Evolutionary conservation across 2,888 invertebrate genomes (phyloP).

Genomic region (Stenolophus ochropezus): DNA sequence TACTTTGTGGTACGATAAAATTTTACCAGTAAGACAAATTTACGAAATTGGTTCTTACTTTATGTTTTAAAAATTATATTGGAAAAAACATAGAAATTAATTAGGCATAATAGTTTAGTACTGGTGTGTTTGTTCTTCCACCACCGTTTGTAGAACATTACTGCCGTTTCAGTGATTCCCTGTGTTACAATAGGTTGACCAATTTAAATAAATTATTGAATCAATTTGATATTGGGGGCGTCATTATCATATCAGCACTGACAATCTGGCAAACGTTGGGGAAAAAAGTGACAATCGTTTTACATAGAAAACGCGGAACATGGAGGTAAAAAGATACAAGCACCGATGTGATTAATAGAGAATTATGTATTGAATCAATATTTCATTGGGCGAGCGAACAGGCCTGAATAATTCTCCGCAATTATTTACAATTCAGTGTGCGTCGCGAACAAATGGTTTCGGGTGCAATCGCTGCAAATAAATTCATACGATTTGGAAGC

Average conservation of each 20-base stretch:
- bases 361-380: constrained; percentile 59
- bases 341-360: constrained; percentile 52
- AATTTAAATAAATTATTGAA: constrained; percentile 30
- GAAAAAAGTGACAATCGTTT: constrained; percentile 42
- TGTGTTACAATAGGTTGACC: neutral
- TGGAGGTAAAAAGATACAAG: constrained; percentile 53
- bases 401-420: constrained; percentile 50
- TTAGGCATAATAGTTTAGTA: too few species aligned
- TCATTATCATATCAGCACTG: constrained; percentile 12
- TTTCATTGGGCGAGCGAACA: constrained; percentile 49
- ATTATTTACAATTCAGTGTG: constrained; percentile 56
- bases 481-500: constrained; percentile 46
- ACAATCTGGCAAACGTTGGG: constrained; percentile 19
- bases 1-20: too few species aligned
- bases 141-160: too few species aligned
- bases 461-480: constrained; percentile 58
- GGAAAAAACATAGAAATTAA: too few species aligned
- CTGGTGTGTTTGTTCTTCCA: too few species aligned
- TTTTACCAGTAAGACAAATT: too few species aligned
- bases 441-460: constrained; percentile 58
- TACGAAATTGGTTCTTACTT: too few species aligned
- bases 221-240: neutral
- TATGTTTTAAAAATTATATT: too few species aligned
- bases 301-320: constrained; percentile 34
- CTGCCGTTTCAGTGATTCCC: too few species aligned